A percentile compares a stretch with the other conserved stretches of the same genome.
These are phyloP conservation scores for Allacma fusca DNA, from an alignment of 2,888 invertebrate species.

Conservation along the genomic window DNA sequence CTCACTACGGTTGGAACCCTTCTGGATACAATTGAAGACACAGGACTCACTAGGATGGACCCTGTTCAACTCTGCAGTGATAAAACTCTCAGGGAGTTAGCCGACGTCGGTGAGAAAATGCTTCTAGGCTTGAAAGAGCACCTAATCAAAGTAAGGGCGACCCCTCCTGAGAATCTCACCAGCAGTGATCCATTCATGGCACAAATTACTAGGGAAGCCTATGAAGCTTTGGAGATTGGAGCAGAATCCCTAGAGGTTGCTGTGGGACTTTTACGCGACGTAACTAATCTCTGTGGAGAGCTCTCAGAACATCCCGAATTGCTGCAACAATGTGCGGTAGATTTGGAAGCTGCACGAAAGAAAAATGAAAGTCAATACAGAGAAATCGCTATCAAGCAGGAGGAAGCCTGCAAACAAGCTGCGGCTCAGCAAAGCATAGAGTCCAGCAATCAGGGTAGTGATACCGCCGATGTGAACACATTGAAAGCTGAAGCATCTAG, in stretches of 20 bases:
- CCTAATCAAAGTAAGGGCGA: neutral
- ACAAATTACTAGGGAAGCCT: slow-evolving; percentile 25
- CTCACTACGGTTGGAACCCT: slow-evolving; percentile 31
- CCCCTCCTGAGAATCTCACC: neutral
- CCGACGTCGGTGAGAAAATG: slow-evolving; percentile 9
- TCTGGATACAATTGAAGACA: slow-evolving; percentile 32
- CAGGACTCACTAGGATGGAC: slow-evolving; percentile 33
- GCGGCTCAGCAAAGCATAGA: neutral
- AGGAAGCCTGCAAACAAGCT: neutral
- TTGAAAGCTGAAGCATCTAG: too few species aligned
- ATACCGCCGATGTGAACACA: too few species aligned
- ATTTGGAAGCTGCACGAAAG: slow-evolving; percentile 12
- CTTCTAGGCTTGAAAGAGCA: slow-evolving; percentile 13
- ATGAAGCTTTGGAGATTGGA: slow-evolving; percentile 31
- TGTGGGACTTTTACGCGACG: slow-evolving; percentile 26
- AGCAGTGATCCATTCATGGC: slow-evolving; percentile 5
- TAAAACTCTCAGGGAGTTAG: slow-evolving; percentile 18
- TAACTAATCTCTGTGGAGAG: slow-evolving; percentile 21
- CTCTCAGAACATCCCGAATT: slow-evolving; percentile 21
- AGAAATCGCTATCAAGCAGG: neutral
- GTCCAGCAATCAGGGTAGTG: too few species aligned
- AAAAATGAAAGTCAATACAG: neutral
- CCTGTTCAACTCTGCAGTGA: slow-evolving; percentile 35
- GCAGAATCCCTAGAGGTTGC: slow-evolving; percentile 34
- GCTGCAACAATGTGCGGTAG: slow-evolving; percentile 7